Evolutionary conservation across 30 jellyfish, hydroid and myxozoan genomes (phyloP), one percentile per base, ranked within the genome.

Genomic region (Aurelia aurita complex sp. Pacific): DNA sequence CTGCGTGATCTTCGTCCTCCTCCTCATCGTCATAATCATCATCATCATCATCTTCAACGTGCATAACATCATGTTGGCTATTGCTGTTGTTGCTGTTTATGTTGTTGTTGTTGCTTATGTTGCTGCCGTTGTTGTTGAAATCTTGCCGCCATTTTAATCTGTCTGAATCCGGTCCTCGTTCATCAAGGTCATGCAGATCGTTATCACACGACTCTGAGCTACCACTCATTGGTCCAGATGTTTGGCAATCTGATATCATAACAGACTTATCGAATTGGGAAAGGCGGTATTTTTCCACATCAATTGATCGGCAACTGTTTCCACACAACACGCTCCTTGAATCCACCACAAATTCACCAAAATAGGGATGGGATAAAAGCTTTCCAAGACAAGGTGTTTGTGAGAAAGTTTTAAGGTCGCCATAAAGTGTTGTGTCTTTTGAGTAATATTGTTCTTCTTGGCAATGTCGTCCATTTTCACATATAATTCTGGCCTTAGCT

Each of bases 381-480:
- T 79, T 79, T 79, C 80, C 89, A 79, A 79, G 63, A 79, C 79
- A 79, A 14, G 73, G 81, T 33, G 71, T 50, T 65, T 64, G 80
- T n/a, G 80, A 8, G 13, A 64, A 15, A 19, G 54, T 64, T 64
- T 71, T 70, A 17, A 79, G 69, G 73, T 79, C 89, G 13, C 70
- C 11, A 13, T 61, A 61, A 5, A 61, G 2, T 17, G 32, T 35
- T 61, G 70, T 10, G 70, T 61, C 70, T 2, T 61, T 61, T 4
- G 70, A 1, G 15, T 61, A 61, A 61, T 61, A 61, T 61, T 61
- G 32, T 2, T 46, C 57, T 46, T 46, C 14, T 46, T 46, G 57
- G 57, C 57, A 46, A 7, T 9, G 57, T 46, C 13, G 13, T 46
- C 57, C 57, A 46, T 46, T 14, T 46, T 6, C 57, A 46, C 57